Conservation (phyloP, 2,888 invertebrate genomes). For the Chrysolina oricalcia region DNA sequence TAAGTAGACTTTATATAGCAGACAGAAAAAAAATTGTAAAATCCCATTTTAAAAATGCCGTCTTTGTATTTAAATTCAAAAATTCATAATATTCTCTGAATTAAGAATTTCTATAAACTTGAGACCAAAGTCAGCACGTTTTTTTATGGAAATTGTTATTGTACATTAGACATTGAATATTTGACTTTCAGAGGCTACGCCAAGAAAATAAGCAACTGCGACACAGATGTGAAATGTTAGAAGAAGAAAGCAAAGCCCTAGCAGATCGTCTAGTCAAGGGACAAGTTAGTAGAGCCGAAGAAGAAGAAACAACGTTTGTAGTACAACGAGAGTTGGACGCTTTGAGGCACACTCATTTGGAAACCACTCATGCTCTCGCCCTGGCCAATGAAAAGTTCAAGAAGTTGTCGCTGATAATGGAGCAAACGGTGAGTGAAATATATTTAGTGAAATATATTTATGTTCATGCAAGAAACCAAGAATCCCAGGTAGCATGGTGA, state of each 20-base stretch:
- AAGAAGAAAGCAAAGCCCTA: slow-evolving; percentile 94
- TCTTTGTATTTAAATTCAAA: too few relatives aligned
- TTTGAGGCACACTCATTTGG: slow-evolving; percentile 88
- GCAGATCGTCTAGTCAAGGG: slow-evolving; percentile 94
- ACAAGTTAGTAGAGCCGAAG: slow-evolving; percentile 95
- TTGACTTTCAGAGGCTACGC: slow-evolving; percentile 78
- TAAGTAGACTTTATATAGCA: too few relatives aligned
- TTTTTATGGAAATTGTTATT: neutral
- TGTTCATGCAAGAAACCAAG: neutral
- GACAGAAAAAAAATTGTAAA: too few relatives aligned
- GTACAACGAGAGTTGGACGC: slow-evolving; percentile 92
- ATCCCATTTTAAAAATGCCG: too few relatives aligned
- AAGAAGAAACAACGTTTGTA: slow-evolving; percentile 91
- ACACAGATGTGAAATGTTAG: slow-evolving; percentile 95
- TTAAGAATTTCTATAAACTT: too few relatives aligned
- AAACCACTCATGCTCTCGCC: slow-evolving; percentile 91
- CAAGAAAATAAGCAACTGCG: slow-evolving; percentile 97
- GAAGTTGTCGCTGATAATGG: slow-evolving; percentile 85
- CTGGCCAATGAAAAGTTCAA: slow-evolving; percentile 93
- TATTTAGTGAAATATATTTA: neutral
- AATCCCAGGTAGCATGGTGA: too few relatives aligned
- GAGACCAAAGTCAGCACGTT: too few relatives aligned
- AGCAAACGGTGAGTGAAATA: slow-evolving; percentile 78
- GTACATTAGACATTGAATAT: slow-evolving; percentile 22
- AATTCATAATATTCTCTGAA: too few relatives aligned